Conservation (phyloP, 2,113 vertebrate genomes). For the Coregonus clupeaformis region DNA sequence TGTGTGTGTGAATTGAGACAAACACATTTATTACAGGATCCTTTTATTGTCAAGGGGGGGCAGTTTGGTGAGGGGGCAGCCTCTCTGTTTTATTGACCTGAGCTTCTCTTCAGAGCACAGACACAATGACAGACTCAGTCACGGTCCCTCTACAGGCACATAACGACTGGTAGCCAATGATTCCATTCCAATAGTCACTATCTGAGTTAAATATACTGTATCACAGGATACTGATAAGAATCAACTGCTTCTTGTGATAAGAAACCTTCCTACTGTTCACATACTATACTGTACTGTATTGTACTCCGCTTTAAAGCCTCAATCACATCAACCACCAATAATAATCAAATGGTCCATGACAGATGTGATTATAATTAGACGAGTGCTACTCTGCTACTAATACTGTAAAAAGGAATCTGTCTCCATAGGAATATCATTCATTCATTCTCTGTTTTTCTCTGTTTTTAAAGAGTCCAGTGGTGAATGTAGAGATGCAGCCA, state of each 20-base stretch:
- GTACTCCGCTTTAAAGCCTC: not conserved
- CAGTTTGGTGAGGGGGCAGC: not conserved
- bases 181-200: not conserved
- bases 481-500: not conserved
- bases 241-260: not conserved
- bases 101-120: not conserved
- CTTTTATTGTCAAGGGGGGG: not conserved
- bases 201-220: too few species aligned
- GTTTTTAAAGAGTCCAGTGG: too few species aligned
- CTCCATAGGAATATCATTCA: too few species aligned
- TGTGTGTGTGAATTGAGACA: too few species aligned
- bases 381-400: too few species aligned
- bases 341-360: too few species aligned
- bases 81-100: not conserved
- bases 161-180: too few species aligned
- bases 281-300: too few species aligned
- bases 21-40: too few species aligned
- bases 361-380: not conserved
- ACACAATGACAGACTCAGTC: not conserved
- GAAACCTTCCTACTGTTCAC: not conserved
- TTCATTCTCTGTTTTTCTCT: too few species aligned
- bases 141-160: not conserved
- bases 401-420: too few species aligned
- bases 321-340: not conserved
- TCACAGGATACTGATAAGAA: not conserved